Percentiles rank a stretch among this genome's conserved stretches.
phyloP scores from a whole-genome alignment of 2,888 invertebrate genomes.

The Chaitophorus viminalis region DNA sequence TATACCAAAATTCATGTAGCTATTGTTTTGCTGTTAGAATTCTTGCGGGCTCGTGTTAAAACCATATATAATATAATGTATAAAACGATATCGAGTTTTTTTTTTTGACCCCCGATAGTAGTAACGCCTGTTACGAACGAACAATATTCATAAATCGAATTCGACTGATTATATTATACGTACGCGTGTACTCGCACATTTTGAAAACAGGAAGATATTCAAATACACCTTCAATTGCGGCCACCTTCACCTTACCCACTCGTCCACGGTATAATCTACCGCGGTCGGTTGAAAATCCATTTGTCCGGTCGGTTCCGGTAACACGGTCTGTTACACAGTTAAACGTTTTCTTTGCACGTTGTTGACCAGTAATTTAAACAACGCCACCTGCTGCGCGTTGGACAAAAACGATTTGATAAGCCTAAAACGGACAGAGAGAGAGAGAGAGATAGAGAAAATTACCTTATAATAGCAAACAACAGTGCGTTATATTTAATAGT shows the following conservation, averaged over 20 bases:
- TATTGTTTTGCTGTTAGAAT: neutral
- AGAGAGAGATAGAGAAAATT: neutral
- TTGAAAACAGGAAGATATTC: neutral
- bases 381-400: neutral
- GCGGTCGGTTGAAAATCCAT: neutral
- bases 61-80: neutral
- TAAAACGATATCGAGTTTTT: too few relatives aligned
- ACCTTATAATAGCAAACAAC: neutral
- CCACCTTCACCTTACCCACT: neutral
- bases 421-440: neutral
- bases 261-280: conserved; percentile 1
- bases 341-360: neutral
- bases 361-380: neutral
- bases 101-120: too few relatives aligned
- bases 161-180: neutral
- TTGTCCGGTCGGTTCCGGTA: conserved; percentile 7
- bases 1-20: neutral
- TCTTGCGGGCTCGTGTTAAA: neutral
- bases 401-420: neutral
- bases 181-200: neutral
- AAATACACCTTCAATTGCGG: neutral
- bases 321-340: neutral
- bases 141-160: too few relatives aligned
- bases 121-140: too few relatives aligned
- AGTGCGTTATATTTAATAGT: too few relatives aligned